Percentiles rank a stretch among this genome's conserved stretches.
phyloP scores from a whole-genome alignment of 2,888 invertebrate species.

The Cotesia congregata region DNA sequence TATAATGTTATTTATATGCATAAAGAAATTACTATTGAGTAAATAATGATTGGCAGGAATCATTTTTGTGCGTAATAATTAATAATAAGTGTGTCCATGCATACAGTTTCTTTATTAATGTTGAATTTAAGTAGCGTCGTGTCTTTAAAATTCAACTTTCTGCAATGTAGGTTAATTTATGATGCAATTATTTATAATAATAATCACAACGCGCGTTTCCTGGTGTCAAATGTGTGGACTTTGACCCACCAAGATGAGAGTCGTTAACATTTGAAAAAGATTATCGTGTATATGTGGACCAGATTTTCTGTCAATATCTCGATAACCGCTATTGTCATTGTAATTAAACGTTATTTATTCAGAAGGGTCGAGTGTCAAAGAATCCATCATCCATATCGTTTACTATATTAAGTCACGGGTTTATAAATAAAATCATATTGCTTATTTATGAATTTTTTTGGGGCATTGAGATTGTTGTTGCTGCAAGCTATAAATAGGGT shows the following conservation, averaged over 20 bases:
- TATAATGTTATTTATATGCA: background rate
- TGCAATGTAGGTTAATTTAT: slow-evolving; percentile 1
- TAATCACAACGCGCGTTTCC: background rate
- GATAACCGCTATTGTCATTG: background rate
- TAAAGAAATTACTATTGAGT: background rate
- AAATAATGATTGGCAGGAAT: slow-evolving; percentile 1
- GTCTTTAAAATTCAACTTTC: background rate
- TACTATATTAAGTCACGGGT: background rate
- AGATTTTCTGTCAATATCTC: background rate
- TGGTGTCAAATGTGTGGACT: background rate
- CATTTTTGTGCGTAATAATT: background rate
- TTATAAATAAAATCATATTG: background rate
- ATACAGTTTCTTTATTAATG: background rate
- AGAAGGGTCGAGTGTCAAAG: background rate
- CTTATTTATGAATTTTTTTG: background rate
- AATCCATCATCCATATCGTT: background rate
- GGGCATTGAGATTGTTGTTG: too few relatives aligned
- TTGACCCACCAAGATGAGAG: background rate
- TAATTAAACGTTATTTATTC: background rate
- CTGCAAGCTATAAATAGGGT: too few relatives aligned
- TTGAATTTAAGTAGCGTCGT: too few relatives aligned
- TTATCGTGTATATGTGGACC: background rate
- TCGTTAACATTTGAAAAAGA: background rate
- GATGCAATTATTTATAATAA: background rate
- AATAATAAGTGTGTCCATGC: background rate